A percentile compares a stretch with the other conserved stretches of the same genome.
These are phyloP conservation scores for Drosophila chauvacae DNA, from an alignment of 1,140 invertebrate species.

Conservation along the genomic window DNA sequence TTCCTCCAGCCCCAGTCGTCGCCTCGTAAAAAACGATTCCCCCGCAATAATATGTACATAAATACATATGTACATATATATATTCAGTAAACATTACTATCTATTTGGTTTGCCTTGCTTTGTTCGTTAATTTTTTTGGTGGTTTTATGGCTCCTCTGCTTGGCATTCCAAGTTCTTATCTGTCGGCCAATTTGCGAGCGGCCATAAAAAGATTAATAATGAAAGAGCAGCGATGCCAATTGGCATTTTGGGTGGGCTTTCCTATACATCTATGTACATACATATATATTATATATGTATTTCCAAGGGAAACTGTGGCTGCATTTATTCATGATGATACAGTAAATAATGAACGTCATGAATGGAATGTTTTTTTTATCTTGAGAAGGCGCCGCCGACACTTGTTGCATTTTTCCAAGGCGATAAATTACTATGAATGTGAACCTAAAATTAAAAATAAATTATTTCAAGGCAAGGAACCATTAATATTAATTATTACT, in stretches of 20 bases:
- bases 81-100: constrained; percentile 55
- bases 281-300: neutral
- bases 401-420: constrained; percentile 4
- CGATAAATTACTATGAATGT: neutral
- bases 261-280: neutral
- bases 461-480: neutral
- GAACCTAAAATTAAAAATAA: neutral
- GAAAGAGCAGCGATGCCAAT: constrained; percentile 56
- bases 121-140: constrained; percentile 62
- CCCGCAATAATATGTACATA: neutral
- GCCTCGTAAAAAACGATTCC: constrained; percentile 8
- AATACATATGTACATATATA: too few species aligned
- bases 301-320: neutral
- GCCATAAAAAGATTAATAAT: constrained; percentile 68
- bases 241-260: constrained; percentile 54
- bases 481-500: neutral
- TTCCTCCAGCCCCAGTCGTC: neutral
- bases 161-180: constrained; percentile 28
- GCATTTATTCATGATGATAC: neutral
- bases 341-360: constrained; percentile 5
- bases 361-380: constrained; percentile 16
- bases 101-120: constrained; percentile 54
- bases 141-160: constrained; percentile 55
- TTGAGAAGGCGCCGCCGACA: neutral
- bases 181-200: constrained; percentile 51